Evolutionary conservation across 1,140 invertebrate genomes (phyloP), one percentile per base, ranked within the genome.

Genomic region (Lasaia peninsularis): DNA sequence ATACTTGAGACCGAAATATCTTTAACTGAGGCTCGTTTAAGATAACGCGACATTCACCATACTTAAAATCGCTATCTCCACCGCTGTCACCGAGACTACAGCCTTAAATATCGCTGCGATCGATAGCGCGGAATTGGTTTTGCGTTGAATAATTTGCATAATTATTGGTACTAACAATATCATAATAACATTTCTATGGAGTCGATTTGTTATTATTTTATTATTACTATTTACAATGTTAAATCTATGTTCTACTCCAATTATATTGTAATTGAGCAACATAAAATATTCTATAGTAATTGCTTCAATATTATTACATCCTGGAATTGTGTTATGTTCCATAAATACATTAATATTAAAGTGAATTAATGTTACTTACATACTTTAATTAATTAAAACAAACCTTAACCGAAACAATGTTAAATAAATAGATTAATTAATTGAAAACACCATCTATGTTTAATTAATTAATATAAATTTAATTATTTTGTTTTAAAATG

Each of bases 141-240:
- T 66, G 71, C 52, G 14, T 64, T 60, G 62, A 73, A 77, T 78
- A 69, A 78, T 81, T 75, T 78, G 60, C 75, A 77, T 80, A 74
- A 80, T 77, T 70, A 71, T 70, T 54, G 63, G 54, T 49, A 71
- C 62, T 68, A 69, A 65, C 62, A 67, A 68, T 63, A 54, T 62
- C 66, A 59, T 80, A 78, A 79, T 79, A 78, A 71, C 70, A 65
- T 69, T 75, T 58, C 70, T 73, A 81, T 73, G 73, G 56, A 69
- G 66, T 70, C 71, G 68, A 81, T 84, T 80, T 79, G 70, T 79
- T 70, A 63, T 51, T 50, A 63, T 65, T 62, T 63, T 56, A 65
- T 56, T 40, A 44, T 44, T 48, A n/a, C 40, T 20, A 16, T 48
- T 16, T 44, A 44, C 8, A 16, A 20, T 44, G 18, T 44, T 44